A percentile compares a stretch with the other conserved stretches of the same genome.
Conservation (phyloP, 2,888 invertebrate genomes). For the Smittia aterrima region DNA sequence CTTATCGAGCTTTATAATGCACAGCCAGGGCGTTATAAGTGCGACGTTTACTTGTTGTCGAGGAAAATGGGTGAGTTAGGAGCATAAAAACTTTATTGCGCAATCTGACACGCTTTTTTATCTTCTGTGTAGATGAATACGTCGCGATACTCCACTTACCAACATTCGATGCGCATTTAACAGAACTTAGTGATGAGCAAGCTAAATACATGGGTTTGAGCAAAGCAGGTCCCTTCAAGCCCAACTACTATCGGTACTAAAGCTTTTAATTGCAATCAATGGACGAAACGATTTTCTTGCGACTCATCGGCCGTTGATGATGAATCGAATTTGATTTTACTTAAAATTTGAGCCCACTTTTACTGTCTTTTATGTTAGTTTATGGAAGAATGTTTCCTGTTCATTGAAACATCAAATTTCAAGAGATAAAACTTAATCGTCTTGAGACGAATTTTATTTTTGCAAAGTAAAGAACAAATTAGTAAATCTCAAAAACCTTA, state of each 20-base stretch:
- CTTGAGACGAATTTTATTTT: slow-evolving; percentile 8
- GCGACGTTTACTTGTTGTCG: slow-evolving; percentile 94
- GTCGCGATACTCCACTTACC: slow-evolving; percentile 96
- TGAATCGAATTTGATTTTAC: not conserved
- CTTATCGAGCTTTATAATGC: slow-evolving; percentile 97
- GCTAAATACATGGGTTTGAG: slow-evolving; percentile 96
- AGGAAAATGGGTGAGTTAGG: slow-evolving; percentile 90
- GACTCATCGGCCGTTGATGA: slow-evolving; percentile 5
- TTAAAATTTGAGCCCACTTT: not conserved
- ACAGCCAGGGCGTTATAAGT: slow-evolving; percentile 89
- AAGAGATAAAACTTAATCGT: too few species aligned
- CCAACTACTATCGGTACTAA: slow-evolving; percentile 90
- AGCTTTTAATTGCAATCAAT: not conserved
- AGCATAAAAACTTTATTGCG: not conserved
- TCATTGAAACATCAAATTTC: too few species aligned
- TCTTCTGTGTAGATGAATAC: slow-evolving; percentile 75
- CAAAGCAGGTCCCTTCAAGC: slow-evolving; percentile 98
- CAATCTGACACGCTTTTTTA: not conserved
- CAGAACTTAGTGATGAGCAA: slow-evolving; percentile 93
- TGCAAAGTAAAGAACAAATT: not conserved
- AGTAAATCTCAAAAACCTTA: not conserved
- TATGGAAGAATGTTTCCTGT: too few species aligned
- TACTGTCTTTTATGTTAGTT: not conserved
- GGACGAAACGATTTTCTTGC: not conserved
- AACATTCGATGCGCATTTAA: slow-evolving; percentile 95